Conservation (phyloP, 2,888 invertebrate genomes). For the Rhamphomyia laevipes region DNA sequence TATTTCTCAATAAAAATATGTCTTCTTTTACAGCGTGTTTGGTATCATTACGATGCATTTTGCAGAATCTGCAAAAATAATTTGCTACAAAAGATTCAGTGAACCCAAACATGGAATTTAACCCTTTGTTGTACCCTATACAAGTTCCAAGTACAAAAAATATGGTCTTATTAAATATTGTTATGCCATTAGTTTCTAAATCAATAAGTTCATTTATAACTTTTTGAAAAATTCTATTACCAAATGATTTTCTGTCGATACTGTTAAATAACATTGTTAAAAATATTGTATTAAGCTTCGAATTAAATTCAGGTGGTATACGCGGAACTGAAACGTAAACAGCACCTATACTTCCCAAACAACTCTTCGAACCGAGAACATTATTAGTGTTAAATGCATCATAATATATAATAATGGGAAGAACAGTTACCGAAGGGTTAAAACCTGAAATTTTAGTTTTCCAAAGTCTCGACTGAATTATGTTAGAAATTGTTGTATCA, state of each 20-base stretch:
- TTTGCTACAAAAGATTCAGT: no score
- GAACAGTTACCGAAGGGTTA: no score
- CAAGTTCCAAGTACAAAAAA: constrained; percentile 13
- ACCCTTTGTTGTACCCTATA: constrained; percentile 15
- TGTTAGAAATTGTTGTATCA: not conserved
- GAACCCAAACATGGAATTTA: constrained; percentile 14
- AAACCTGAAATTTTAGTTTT: not conserved
- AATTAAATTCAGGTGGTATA: no score
- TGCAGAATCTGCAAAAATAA: constrained; percentile 11
- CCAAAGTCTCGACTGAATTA: not conserved
- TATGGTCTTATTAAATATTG: constrained; percentile 1
- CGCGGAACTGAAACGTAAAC: not conserved
- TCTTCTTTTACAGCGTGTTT: no score
- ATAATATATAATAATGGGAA: not conserved
- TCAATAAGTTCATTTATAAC: not conserved
- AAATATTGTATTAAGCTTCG: not conserved
- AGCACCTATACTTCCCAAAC: not conserved
- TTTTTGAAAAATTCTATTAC: constrained; percentile 1
- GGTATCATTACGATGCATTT: not conserved
- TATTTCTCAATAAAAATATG: no score
- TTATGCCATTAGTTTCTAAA: not conserved
- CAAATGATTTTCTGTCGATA: not conserved
- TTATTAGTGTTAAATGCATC: constrained; percentile 1
- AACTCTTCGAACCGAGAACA: not conserved
- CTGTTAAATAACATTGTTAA: not conserved